Conservation (phyloP, 2,888 invertebrate species). For the Eledone cirrhosa region DNA sequence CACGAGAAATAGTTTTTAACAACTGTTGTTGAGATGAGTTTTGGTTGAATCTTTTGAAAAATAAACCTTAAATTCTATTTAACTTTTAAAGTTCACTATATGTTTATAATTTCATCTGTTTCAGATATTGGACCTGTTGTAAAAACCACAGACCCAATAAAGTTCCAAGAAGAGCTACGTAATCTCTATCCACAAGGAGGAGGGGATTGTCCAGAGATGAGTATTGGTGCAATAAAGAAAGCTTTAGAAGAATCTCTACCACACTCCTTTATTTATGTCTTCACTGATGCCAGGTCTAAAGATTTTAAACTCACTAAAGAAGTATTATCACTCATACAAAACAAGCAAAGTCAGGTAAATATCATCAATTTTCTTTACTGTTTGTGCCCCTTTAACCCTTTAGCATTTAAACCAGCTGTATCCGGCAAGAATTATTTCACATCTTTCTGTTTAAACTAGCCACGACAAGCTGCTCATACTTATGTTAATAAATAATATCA, state of each 20-base stretch:
- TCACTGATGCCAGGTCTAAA: slow-evolving; percentile 79
- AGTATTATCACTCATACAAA: slow-evolving; percentile 76
- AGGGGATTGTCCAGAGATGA: slow-evolving; percentile 80
- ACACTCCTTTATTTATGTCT: slow-evolving; percentile 78
- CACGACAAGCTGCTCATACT: no score
- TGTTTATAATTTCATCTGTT: slow-evolving; percentile 32
- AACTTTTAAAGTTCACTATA: background rate
- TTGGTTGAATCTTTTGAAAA: no score
- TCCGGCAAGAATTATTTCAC: no score
- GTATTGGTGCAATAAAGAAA: slow-evolving; percentile 74
- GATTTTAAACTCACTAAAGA: slow-evolving; percentile 74
- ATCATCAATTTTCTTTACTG: no score
- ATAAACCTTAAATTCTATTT: no score
- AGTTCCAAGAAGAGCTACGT: slow-evolving; percentile 72
- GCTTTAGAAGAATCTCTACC: slow-evolving; percentile 76
- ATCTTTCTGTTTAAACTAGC: no score
- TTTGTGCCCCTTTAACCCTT: no score
- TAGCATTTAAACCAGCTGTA: no score
- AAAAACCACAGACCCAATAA: slow-evolving; percentile 74
- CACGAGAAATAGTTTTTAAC: no score
- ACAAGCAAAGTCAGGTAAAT: slow-evolving; percentile 77
- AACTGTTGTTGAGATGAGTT: no score
- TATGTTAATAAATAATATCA: no score
- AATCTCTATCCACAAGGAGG: slow-evolving; percentile 75
- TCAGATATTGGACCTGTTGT: slow-evolving; percentile 75